Percentiles rank a stretch among this genome's conserved stretches.
Evolutionary conservation across 2,888 invertebrate genomes (phyloP).

Genomic region (Cantharis rustica): DNA sequence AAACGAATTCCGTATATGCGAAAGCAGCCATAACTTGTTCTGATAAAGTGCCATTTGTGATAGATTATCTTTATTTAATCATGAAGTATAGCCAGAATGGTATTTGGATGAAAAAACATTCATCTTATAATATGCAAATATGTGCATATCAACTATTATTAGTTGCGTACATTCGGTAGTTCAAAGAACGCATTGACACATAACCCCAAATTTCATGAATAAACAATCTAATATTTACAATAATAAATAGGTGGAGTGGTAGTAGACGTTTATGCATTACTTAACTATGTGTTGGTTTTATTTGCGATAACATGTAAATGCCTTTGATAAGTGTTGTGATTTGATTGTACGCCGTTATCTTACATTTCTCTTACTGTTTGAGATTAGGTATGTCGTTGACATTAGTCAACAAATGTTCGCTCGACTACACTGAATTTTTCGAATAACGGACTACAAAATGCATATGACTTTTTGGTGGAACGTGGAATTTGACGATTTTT

Average conservation of each 20-base stretch:
- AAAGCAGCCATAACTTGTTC: constrained; percentile 89
- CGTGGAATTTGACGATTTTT: constrained; percentile 64
- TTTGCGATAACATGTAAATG: background rate
- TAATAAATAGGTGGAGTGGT: background rate
- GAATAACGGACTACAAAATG: constrained; percentile 55
- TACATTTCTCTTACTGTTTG: background rate
- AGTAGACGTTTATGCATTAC: background rate
- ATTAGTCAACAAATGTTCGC: background rate
- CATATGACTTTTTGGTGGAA: constrained; percentile 73
- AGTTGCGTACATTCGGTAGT: background rate
- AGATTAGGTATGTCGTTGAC: background rate
- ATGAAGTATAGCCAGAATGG: background rate
- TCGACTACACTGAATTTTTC: background rate
- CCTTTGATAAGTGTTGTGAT: background rate
- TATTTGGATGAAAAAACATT: background rate
- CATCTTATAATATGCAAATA: background rate
- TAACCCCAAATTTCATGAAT: background rate
- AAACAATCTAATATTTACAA: background rate
- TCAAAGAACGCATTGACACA: background rate
- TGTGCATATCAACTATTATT: background rate
- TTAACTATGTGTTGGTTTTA: background rate
- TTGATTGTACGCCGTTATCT: background rate
- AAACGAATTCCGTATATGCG: constrained; percentile 92
- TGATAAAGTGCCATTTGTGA: constrained; percentile 91
- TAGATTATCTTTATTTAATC: background rate